Evolutionary conservation across 2,888 invertebrate species (phyloP).

Genomic region (Plagodis dolabraria): DNA sequence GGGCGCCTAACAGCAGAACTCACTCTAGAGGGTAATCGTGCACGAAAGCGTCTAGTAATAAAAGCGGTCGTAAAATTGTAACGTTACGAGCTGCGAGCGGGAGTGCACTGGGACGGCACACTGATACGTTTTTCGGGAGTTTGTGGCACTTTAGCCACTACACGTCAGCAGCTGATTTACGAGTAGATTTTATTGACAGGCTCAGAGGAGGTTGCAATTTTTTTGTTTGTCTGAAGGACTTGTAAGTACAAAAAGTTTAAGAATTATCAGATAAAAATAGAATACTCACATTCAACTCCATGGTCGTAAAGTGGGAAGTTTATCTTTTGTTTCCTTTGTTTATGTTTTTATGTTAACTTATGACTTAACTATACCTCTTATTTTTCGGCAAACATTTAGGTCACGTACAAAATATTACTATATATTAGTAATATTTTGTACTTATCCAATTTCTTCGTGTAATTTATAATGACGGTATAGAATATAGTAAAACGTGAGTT

Average conservation of each 20-base stretch:
- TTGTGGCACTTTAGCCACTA: conserved; percentile 49
- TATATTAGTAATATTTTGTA: too few species aligned
- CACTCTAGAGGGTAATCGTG: conserved; percentile 84
- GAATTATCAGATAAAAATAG: neutral
- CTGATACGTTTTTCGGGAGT: conserved; percentile 74
- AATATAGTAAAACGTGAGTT: too few species aligned
- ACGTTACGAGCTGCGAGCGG: conserved; percentile 79
- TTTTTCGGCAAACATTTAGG: too few species aligned
- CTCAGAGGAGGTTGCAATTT: conserved; percentile 28
- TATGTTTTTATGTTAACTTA: too few species aligned
- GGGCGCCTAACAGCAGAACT: conserved; percentile 82
- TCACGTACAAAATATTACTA: too few species aligned
- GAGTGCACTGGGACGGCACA: conserved; percentile 80
- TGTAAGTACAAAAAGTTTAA: neutral
- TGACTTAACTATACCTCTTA: too few species aligned
- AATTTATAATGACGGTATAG: too few species aligned
- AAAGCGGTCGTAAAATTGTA: conserved; percentile 83
- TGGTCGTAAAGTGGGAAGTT: too few species aligned
- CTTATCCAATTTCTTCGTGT: too few species aligned
- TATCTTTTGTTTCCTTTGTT: too few species aligned
- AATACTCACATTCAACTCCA: too few species aligned
- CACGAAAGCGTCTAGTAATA: conserved; percentile 85
- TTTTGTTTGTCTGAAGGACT: conserved; percentile 1
- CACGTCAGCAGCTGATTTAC: conserved; percentile 60
- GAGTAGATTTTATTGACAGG: conserved; percentile 60